phyloP scores from a whole-genome alignment of 2,113 vertebrate species.

The Nycticebus coucang region DNA sequence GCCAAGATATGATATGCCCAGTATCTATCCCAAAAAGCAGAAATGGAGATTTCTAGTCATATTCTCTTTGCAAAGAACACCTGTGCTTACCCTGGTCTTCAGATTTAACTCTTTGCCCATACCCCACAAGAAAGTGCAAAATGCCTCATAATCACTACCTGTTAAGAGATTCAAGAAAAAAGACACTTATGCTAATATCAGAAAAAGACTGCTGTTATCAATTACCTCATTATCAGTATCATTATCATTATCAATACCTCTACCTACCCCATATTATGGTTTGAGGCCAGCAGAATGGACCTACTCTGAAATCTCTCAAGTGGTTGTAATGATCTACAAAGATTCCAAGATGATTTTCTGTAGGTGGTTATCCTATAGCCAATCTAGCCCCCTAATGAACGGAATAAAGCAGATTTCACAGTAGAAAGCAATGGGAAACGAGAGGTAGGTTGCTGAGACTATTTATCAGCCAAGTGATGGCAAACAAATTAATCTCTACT shows the following conservation, averaged over 20 bases:
- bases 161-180: neutral
- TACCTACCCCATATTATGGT: neutral
- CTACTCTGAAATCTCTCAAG: slow-evolving; percentile 44
- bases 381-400: neutral
- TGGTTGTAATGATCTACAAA: slow-evolving; percentile 9
- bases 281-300: slow-evolving; percentile 6
- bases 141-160: neutral
- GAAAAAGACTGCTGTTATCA: neutral
- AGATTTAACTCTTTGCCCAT: neutral
- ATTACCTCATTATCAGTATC: no score
- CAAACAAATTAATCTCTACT: slow-evolving; percentile 39
- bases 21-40: slow-evolving; percentile 16
- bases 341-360: slow-evolving; percentile 25
- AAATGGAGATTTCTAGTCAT: slow-evolving; percentile 4
- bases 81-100: neutral
- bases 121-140: slow-evolving; percentile 21
- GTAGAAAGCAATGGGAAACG: slow-evolving; percentile 11
- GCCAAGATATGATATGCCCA: neutral
- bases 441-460: neutral
- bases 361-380: neutral
- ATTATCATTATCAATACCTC: neutral
- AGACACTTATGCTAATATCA: neutral
- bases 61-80: neutral
- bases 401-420: slow-evolving; percentile 54
- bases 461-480: slow-evolving; percentile 40